These are phyloP conservation scores for Tachina grossa DNA, from an alignment of 2,888 invertebrate species.

Conservation along the genomic window DNA sequence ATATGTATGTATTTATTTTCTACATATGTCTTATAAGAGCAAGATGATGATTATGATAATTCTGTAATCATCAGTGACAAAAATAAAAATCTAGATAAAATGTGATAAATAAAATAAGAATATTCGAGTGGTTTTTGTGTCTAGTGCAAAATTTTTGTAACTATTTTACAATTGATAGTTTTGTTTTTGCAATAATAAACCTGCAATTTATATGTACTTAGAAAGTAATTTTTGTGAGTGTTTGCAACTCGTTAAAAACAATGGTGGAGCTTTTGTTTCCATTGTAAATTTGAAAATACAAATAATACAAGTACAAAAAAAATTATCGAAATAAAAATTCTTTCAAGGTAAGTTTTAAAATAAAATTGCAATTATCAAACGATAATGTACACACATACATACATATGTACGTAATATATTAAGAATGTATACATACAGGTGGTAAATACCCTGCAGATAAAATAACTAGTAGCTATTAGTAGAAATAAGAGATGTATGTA, in stretches of 20 bases:
- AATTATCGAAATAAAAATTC: conserved; percentile 26
- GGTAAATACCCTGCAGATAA: no score
- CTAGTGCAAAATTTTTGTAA: conserved; percentile 9
- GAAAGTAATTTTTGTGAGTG: background rate
- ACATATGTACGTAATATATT: background rate
- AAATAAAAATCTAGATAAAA: conserved; percentile 4
- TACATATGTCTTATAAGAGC: conserved; percentile 39
- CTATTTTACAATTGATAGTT: conserved; percentile 30
- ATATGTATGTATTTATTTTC: background rate
- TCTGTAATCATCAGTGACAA: conserved; percentile 29
- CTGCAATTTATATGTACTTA: conserved; percentile 31
- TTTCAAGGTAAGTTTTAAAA: conserved; percentile 65
- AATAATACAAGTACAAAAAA: background rate
- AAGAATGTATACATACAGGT: background rate
- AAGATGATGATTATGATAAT: conserved; percentile 14
- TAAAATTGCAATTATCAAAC: conserved; percentile 8
- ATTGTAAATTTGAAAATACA: background rate
- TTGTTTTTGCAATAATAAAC: conserved; percentile 45
- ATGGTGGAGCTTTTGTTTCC: conserved; percentile 1
- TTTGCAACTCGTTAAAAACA: background rate
- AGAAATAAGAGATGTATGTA: no score
- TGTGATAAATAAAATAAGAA: background rate
- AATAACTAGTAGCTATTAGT: no score
- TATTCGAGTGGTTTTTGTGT: background rate
- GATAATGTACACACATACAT: background rate